These are phyloP conservation scores for Limnephilus auricula DNA, from an alignment of 2,888 invertebrate genomes.

Conservation along the genomic window DNA sequence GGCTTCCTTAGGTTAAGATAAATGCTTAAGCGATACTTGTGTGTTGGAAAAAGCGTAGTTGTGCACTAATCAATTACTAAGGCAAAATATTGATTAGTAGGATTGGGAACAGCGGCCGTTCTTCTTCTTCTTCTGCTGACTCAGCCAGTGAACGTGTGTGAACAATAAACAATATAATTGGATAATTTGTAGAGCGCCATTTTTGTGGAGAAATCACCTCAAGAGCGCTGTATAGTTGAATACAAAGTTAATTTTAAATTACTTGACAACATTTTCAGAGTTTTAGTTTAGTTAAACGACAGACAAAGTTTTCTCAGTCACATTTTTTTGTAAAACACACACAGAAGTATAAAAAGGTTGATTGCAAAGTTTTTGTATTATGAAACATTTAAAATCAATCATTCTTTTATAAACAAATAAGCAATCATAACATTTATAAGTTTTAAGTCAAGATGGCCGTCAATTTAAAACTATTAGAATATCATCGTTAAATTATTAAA, in stretches of 20 bases:
- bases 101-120: too few relatives aligned
- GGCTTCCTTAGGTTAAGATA: too few relatives aligned
- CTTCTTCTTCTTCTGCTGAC: too few relatives aligned
- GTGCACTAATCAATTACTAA: too few relatives aligned
- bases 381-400: neutral
- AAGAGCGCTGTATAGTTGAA: too few relatives aligned
- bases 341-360: neutral
- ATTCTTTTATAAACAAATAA: constrained; percentile 5
- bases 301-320: neutral
- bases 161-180: neutral
- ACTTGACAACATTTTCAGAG: neutral
- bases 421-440: neutral
- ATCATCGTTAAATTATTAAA: constrained; percentile 66
- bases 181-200: too few relatives aligned
- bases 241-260: neutral
- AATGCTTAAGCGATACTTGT: too few relatives aligned
- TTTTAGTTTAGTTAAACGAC: neutral
- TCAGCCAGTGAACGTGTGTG: neutral
- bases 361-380: neutral
- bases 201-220: too few relatives aligned
- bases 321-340: neutral
- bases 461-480: constrained; percentile 29
- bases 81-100: too few relatives aligned
- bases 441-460: constrained; percentile 47
- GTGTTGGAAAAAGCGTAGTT: too few relatives aligned